Base-by-base conservation (phyloP, 2,113 vertebrate species). In the rabbit (Oryctolagus cuniculus) region DNA sequence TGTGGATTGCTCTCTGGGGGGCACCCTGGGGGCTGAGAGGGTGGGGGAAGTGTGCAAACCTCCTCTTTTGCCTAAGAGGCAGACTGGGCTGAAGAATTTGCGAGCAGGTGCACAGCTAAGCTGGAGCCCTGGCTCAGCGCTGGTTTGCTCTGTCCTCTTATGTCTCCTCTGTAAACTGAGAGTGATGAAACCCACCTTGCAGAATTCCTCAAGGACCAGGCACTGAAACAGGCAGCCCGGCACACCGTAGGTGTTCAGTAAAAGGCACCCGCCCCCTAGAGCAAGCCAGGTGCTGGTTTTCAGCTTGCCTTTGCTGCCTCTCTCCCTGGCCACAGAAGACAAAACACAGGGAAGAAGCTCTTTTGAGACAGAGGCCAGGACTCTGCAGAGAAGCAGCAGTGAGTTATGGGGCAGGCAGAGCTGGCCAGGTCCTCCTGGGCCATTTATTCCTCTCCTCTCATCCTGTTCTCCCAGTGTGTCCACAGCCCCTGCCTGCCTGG, bases 321-420 rank as follows among this genome's bases (percentile, higher is more conserved):
- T n/a, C 29, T 58, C 75, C 31, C 72, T 44, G 66, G 67, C 44
- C 63, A 1, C 53, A 36, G 67, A 64, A 24, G 49, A 92, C 15
- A 67, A 73, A 72, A 34, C 27, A 21, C 0, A 3, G 38, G 21
- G 44, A 79, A 17, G 9, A 67, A 64, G 66, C 58, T 80, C 70
- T 72, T 70, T 49, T 1, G 67, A 63, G n/a, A 73, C 75, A 0
- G 0, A 80, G 69, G 80, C 88, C 55, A 27, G 0, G 10, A 55
- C 2, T 61, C 63, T 49, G 2, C 4, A 17, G 7, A 72, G 80
- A 63, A 5, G 61, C 38, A 17, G 38, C 8, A 0, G 7, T 64
- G 89, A 97, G 91, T 94, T 95, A 97, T 80, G 91, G 38, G 25
- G 88, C 36, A 61, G 12, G 61, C 38, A 80, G 0, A 44, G 74